Conservation (phyloP, 2,888 invertebrate genomes). For the Asteroscopus sphinx region DNA sequence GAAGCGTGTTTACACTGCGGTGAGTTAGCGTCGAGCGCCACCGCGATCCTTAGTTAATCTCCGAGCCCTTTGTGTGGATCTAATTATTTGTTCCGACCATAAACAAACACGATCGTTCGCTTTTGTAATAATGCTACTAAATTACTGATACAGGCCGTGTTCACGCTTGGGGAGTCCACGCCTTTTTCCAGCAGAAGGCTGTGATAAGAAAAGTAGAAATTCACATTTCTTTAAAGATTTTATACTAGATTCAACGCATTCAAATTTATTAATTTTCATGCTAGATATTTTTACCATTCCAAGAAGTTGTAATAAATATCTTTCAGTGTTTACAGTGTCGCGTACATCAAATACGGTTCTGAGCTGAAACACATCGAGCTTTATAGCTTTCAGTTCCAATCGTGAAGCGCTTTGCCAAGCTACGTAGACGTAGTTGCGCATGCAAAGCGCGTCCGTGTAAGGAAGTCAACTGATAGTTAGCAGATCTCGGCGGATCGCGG, state of each 20-base stretch:
- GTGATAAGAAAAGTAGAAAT: no score
- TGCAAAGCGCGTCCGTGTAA: conserved; percentile 32
- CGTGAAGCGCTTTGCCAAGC: conserved; percentile 13
- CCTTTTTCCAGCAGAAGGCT: no score
- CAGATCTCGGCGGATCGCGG: conserved; percentile 35
- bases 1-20: conserved; percentile 2
- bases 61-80: neutral
- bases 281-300: neutral
- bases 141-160: no score
- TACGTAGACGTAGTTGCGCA: conserved; percentile 23
- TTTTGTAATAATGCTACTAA: neutral
- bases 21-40: neutral
- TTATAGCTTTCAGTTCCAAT: conserved; percentile 1
- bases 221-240: no score
- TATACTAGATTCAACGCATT: no score
- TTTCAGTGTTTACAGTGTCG: neutral
- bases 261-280: no score
- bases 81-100: neutral
- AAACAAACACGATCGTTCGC: neutral
- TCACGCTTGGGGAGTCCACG: no score
- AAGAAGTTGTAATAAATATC: neutral
- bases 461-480: conserved; percentile 46
- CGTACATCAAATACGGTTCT: neutral
- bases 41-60: neutral
- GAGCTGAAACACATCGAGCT: neutral